Percentiles rank a stretch among this genome's conserved stretches.
phyloP scores from a whole-genome alignment of 2,113 vertebrate species.

The Pogona vitticeps region DNA sequence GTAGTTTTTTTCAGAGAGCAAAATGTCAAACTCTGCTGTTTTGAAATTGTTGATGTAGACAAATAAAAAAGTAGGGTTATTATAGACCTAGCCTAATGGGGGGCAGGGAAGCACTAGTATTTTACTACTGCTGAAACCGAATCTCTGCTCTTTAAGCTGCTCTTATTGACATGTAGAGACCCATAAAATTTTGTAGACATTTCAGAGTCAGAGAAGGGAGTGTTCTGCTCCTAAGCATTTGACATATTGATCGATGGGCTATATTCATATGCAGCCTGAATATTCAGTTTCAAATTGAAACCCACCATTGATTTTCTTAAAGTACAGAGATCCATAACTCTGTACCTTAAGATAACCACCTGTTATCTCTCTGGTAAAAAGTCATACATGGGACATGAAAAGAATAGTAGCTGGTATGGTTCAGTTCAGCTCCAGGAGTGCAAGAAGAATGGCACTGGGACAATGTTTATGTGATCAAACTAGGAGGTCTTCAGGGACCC shows the following conservation, averaged over 20 bases:
- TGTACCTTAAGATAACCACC: too few relatives aligned
- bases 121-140: conserved; percentile 60
- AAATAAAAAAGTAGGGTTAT: conserved; percentile 70
- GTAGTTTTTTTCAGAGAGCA: conserved; percentile 70
- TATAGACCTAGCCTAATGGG: conserved; percentile 63
- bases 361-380: background rate
- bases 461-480: background rate
- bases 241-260: background rate
- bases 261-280: background rate
- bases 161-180: conserved; percentile 37
- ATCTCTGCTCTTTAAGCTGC: conserved; percentile 55
- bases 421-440: too few relatives aligned
- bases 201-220: background rate
- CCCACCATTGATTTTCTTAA: background rate
- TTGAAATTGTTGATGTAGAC: conserved; percentile 58
- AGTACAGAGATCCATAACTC: background rate
- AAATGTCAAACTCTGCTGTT: conserved; percentile 72
- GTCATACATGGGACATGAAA: background rate
- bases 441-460: background rate
- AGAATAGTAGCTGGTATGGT: background rate
- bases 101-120: conserved; percentile 54
- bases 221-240: too few relatives aligned
- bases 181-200: background rate
- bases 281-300: background rate
- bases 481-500: background rate